Percentiles rank a stretch among this genome's conserved stretches.
Conservation (phyloP, 2,113 vertebrate species). For the Grallaria varia region DNA sequence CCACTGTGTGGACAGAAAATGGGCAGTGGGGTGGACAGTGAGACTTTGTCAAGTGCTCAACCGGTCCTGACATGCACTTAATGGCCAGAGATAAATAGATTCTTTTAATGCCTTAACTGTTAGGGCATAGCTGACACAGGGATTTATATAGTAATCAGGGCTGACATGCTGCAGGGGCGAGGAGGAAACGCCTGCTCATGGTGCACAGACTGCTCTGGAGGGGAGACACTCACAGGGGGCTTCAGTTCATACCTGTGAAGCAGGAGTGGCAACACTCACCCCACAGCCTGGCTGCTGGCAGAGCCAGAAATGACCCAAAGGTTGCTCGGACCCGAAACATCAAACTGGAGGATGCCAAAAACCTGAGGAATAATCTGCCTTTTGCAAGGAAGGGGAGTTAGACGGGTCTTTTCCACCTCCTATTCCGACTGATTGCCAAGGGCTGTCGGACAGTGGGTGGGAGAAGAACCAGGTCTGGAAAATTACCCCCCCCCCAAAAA, state of each 20-base stretch:
- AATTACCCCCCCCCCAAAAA: background rate
- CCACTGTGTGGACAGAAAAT: background rate
- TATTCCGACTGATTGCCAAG: background rate
- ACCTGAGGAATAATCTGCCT: background rate
- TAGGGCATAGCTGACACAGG: constrained; percentile 34
- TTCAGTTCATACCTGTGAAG: background rate
- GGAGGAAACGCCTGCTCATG: background rate
- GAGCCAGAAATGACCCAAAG: background rate
- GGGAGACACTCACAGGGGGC: background rate
- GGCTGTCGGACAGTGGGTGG: background rate
- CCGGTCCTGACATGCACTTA: constrained; percentile 40
- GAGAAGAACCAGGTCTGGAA: constrained; percentile 38
- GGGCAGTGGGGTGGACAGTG: constrained; percentile 23
- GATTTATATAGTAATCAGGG: constrained; percentile 19
- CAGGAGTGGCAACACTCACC: rapidly evolving
- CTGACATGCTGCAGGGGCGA: background rate
- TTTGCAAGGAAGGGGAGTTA: background rate
- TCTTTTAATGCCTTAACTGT: constrained; percentile 55
- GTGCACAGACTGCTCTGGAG: background rate
- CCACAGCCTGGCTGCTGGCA: background rate
- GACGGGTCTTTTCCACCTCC: background rate
- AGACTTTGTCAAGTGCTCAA: background rate
- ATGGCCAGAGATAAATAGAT: constrained; percentile 57
- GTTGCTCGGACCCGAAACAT: background rate
- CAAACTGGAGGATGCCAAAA: background rate